Evolutionary conservation across 2,888 invertebrate species (phyloP).

Genomic region (Trachelus tabidus): DNA sequence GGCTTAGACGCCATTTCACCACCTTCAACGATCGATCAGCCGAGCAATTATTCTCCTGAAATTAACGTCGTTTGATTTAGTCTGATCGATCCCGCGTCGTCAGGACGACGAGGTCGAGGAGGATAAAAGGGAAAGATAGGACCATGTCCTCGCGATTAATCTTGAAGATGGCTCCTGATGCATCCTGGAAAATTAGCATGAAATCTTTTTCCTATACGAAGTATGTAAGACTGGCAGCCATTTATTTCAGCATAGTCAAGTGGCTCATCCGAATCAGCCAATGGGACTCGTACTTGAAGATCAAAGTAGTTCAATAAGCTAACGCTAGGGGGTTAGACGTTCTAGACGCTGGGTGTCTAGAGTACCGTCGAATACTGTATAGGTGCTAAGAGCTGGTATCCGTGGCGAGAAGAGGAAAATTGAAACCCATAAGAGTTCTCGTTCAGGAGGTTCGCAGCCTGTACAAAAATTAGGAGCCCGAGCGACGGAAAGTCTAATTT

Average conservation of each 20-base stretch:
- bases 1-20: conserved; percentile 59
- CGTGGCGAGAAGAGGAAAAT: conserved; percentile 17
- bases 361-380: not conserved
- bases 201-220: not conserved
- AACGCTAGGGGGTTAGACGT: not conserved
- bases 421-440: conserved; percentile 23
- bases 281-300: not conserved
- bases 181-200: not conserved
- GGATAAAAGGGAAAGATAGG: not conserved
- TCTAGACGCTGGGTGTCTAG: not conserved
- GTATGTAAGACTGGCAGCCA: not conserved
- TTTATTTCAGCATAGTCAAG: not conserved
- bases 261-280: not conserved
- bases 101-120: not conserved
- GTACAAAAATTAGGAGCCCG: conserved; percentile 31
- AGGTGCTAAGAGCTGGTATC: not conserved
- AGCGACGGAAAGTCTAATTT: conserved; percentile 44
- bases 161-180: not conserved
- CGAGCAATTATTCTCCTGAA: conserved; percentile 60
- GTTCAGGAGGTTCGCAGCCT: conserved; percentile 2
- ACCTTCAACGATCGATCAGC: conserved; percentile 57
- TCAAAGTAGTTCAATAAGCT: not conserved
- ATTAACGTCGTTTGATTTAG: conserved; percentile 51
- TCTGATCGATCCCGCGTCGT: conserved; percentile 25
- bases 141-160: not conserved